Conservation (phyloP, 2,113 vertebrate species). For the Ameiurus melas region DNA sequence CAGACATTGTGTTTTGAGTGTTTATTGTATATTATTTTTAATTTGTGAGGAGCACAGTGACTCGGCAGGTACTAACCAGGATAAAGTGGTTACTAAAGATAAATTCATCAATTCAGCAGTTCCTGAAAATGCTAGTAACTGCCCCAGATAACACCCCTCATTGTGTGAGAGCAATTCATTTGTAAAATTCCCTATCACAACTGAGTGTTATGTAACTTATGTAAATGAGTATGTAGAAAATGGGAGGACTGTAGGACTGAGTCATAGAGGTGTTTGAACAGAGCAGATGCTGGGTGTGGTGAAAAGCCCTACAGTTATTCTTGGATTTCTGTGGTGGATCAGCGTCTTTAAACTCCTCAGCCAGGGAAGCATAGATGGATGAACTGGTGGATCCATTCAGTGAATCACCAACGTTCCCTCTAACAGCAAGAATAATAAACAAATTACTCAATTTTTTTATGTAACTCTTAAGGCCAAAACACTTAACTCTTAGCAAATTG, state of each 20-base stretch:
- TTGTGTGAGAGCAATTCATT: not conserved
- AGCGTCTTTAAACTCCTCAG: slow-evolving; percentile 74
- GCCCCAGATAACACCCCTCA: not conserved
- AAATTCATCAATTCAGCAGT: not conserved
- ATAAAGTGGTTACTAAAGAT: not conserved
- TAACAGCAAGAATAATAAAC: slow-evolving; percentile 50
- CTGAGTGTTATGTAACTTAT: slow-evolving; percentile 1
- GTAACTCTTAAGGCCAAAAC: not conserved
- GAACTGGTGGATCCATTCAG: slow-evolving; percentile 80
- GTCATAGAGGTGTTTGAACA: slow-evolving; percentile 1
- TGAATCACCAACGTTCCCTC: slow-evolving; percentile 71
- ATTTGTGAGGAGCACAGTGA: not conserved
- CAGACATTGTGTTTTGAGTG: too few relatives aligned
- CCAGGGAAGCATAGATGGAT: slow-evolving; percentile 72
- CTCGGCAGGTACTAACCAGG: too few relatives aligned
- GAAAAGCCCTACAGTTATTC: slow-evolving; percentile 62
- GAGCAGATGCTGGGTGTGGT: slow-evolving; percentile 29
- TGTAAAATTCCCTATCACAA: not conserved
- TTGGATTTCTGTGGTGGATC: slow-evolving; percentile 85
- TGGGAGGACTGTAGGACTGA: not conserved
- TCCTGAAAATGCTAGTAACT: not conserved
- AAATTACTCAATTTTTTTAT: slow-evolving; percentile 37
- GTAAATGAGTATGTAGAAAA: not conserved
- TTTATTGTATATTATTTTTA: too few relatives aligned
- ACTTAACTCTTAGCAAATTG: not conserved